Percentiles rank a stretch among this genome's conserved stretches.
phyloP scores from a whole-genome alignment of 2,888 invertebrate species.

The Venustoraphidia nigricollis region DNA sequence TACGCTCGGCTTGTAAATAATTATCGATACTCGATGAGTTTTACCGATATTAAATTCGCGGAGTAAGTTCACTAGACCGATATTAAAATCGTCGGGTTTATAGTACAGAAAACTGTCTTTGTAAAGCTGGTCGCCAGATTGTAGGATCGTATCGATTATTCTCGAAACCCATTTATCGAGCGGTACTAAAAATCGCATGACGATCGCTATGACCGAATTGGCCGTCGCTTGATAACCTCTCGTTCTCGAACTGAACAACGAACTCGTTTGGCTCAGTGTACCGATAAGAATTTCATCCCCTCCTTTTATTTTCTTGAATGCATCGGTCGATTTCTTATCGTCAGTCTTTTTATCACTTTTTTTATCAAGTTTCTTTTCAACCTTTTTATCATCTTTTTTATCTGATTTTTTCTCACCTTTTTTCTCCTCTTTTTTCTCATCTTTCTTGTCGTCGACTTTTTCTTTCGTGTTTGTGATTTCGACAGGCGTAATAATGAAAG shows the following conservation, averaged over 20 bases:
- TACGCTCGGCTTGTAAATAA: constrained; percentile 28
- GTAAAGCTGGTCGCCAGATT: constrained; percentile 40
- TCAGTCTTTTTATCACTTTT: not conserved
- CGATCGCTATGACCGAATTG: constrained; percentile 35
- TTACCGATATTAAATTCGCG: constrained; percentile 39
- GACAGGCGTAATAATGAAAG: constrained; percentile 26
- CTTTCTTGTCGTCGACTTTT: not conserved
- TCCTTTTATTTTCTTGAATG: too few relatives aligned
- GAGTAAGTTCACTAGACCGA: constrained; percentile 24
- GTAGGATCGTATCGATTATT: constrained; percentile 37
- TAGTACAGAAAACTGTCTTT: constrained; percentile 42
- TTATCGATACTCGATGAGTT: constrained; percentile 33
- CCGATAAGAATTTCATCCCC: constrained; percentile 26
- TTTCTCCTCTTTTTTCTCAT: not conserved
- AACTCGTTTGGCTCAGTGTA: constrained; percentile 21
- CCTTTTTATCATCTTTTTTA: not conserved
- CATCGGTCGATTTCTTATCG: too few relatives aligned
- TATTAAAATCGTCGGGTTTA: constrained; percentile 27
- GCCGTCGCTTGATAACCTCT: constrained; percentile 32
- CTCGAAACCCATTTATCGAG: constrained; percentile 36
- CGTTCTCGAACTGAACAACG: constrained; percentile 28
- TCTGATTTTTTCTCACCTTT: constrained; percentile 1
- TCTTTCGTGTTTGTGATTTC: constrained; percentile 20
- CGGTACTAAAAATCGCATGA: constrained; percentile 35
- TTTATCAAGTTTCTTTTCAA: not conserved